Conservation (phyloP, 2,797 vertebrate species). For the Pteronotus mesoamericanus region DNA sequence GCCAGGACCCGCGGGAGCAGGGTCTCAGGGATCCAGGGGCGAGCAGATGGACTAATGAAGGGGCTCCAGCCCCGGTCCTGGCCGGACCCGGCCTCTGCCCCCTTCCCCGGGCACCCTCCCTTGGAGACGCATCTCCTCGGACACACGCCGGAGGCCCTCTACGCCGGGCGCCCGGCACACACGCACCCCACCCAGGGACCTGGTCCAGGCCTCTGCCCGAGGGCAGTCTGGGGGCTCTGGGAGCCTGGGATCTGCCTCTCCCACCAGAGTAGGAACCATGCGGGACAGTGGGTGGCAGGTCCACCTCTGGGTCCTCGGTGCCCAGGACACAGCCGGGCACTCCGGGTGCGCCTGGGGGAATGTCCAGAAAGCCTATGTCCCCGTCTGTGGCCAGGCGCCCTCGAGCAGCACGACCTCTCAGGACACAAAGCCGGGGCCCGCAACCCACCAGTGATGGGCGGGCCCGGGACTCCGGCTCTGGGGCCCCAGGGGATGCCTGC, state of each 20-base stretch:
- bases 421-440: not conserved
- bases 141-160: not conserved
- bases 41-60: fast-evolving
- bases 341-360: not conserved
- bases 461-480: fast-evolving
- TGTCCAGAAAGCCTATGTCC: not conserved
- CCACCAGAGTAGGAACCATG: too few relatives aligned
- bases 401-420: not conserved
- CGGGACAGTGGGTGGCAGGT: not conserved
- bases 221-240: fast-evolving
- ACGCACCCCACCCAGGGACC: fast-evolving
- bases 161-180: fast-evolving
- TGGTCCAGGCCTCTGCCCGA: not conserved
- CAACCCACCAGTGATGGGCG: not conserved
- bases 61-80: not conserved
- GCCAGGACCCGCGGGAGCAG: not conserved
- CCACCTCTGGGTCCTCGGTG: not conserved
- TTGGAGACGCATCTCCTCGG: not conserved
- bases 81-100: not conserved
- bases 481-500: not conserved
- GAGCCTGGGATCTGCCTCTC: not conserved
- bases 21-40: fast-evolving
- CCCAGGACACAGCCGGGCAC: not conserved
- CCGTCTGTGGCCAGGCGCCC: not conserved
- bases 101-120: not conserved